These are phyloP conservation scores for Delia radicum DNA, from an alignment of 1,140 invertebrate species.

Conservation along the genomic window DNA sequence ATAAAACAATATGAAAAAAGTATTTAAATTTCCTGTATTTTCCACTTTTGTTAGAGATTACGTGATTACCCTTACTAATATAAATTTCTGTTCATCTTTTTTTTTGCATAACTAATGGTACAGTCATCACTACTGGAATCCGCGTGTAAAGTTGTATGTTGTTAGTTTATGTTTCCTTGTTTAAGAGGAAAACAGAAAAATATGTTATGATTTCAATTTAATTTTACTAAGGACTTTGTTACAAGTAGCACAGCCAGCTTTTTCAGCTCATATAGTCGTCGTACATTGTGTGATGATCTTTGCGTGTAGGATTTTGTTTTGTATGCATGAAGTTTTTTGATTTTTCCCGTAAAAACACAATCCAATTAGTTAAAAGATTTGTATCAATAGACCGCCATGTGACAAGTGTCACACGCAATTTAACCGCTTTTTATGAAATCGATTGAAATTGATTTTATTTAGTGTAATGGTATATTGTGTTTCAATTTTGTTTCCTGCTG, in stretches of 20 bases:
- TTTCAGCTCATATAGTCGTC: background rate
- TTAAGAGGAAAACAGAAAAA: background rate
- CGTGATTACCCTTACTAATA: too few species aligned
- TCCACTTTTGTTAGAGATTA: too few species aligned
- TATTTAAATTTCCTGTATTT: too few species aligned
- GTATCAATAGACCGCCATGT: background rate
- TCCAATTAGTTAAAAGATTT: slow-evolving; percentile 1
- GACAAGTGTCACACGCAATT: background rate
- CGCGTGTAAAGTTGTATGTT: background rate
- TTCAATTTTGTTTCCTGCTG: background rate
- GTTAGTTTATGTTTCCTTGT: background rate
- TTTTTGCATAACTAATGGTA: background rate
- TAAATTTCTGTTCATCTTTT: background rate
- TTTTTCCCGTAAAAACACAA: background rate
- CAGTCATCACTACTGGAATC: background rate
- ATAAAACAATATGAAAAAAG: too few species aligned
- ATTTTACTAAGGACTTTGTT: background rate
- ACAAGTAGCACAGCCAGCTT: background rate
- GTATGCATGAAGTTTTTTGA: too few species aligned
- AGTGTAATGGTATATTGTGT: background rate
- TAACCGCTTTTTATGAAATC: background rate
- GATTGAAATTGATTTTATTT: background rate
- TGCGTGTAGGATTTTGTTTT: background rate
- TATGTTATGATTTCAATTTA: background rate
- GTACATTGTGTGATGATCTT: background rate